phyloP scores from a whole-genome alignment of 2,797 vertebrate species.

The Sebastes iracundus region DNA sequence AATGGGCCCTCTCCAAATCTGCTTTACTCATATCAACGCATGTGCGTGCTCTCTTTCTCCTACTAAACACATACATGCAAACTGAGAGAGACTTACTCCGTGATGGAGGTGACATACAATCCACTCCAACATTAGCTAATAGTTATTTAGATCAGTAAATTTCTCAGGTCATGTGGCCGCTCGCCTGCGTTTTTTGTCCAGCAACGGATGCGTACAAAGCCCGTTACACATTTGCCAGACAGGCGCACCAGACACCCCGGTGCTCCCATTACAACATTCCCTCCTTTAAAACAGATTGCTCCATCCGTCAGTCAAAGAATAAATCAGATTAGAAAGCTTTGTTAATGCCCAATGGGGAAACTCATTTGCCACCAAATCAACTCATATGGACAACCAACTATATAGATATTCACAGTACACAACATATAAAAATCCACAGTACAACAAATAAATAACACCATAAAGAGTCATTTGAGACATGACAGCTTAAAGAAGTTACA shows the following conservation, averaged over 20 bases:
- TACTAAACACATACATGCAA: too few relatives aligned
- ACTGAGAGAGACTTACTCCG: too few relatives aligned
- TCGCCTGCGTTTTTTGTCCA: too few relatives aligned
- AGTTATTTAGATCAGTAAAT: too few relatives aligned
- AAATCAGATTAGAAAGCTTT: neutral
- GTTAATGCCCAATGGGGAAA: neutral
- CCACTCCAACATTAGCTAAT: too few relatives aligned
- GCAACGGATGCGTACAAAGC: too few relatives aligned
- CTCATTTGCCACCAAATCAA: neutral
- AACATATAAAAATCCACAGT: neutral
- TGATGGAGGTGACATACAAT: too few relatives aligned
- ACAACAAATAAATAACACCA: neutral
- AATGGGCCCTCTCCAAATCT: too few relatives aligned
- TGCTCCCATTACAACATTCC: neutral
- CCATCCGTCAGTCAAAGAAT: neutral
- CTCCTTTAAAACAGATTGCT: neutral
- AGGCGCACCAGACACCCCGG: neutral
- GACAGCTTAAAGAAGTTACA: neutral
- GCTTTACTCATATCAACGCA: too few relatives aligned
- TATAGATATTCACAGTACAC: neutral
- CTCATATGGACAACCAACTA: neutral
- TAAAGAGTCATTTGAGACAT: neutral
- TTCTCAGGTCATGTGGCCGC: too few relatives aligned
- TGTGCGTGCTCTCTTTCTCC: too few relatives aligned
- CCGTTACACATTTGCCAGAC: too few relatives aligned